Percentiles rank a stretch among this genome's conserved stretches.
phyloP scores from a whole-genome alignment of 2,113 vertebrate genomes.

The Romanogobio albipinnatus region DNA sequence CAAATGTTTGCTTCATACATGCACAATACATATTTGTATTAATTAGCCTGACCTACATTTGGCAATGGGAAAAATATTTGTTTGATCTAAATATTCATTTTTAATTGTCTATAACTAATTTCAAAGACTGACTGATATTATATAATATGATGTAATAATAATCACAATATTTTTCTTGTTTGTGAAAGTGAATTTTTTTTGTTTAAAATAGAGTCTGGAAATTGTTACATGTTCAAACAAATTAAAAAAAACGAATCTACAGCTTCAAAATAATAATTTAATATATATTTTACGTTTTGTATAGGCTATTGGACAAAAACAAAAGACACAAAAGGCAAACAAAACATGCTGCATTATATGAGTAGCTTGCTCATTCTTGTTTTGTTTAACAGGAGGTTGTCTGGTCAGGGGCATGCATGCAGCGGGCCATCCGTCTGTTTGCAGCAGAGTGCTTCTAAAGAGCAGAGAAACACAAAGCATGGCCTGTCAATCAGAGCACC shows the following conservation, averaged over 20 bases:
- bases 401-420: slow-evolving; percentile 37
- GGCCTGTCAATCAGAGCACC: slow-evolving; percentile 46
- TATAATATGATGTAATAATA: neutral
- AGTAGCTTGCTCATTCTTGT: slow-evolving; percentile 14
- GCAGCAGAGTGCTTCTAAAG: slow-evolving; percentile 26
- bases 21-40: neutral
- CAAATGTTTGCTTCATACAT: neutral
- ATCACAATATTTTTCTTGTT: neutral
- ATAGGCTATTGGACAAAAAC: neutral
- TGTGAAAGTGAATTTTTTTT: neutral
- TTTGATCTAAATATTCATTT: neutral
- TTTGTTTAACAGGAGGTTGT: slow-evolving; percentile 37
- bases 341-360: slow-evolving; percentile 11
- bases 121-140: neutral
- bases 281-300: no score
- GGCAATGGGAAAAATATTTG: neutral
- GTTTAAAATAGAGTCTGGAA: neutral
- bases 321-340: slow-evolving; percentile 1
- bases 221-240: neutral
- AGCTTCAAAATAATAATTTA: no score
- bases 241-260: neutral
- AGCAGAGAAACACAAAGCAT: slow-evolving; percentile 44
- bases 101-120: neutral
- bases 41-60: neutral
- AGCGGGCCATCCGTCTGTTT: slow-evolving; percentile 21